phyloP scores from a whole-genome alignment of 2,888 invertebrate genomes.

The Xiphydria camelus region DNA sequence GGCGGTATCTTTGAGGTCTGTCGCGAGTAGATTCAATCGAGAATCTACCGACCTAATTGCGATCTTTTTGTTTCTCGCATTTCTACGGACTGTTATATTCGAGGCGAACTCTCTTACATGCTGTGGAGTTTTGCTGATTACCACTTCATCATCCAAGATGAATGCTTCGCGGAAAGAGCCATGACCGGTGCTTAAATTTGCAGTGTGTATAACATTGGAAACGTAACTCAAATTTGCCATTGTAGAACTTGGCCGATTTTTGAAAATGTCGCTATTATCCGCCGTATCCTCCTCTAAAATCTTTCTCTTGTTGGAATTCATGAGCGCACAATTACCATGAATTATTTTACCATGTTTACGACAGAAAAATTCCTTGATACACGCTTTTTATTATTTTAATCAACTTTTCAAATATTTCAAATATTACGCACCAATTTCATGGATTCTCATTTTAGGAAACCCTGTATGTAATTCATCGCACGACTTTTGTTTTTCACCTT shows the following conservation, averaged over 20 bases:
- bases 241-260: conserved; percentile 36
- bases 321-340: too few species aligned
- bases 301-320: too few species aligned
- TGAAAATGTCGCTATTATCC: neutral
- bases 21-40: neutral
- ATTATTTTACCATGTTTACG: too few species aligned
- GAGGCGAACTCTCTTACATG: neutral
- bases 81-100: neutral
- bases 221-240: conserved; percentile 44
- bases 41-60: neutral
- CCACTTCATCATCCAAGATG: conserved; percentile 3
- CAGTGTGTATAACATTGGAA: conserved; percentile 32
- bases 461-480: too few species aligned
- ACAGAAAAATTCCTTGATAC: too few species aligned
- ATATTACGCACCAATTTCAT: too few species aligned
- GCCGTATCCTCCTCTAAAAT: too few species aligned
- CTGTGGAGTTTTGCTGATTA: conserved; percentile 1
- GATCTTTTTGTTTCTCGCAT: neutral
- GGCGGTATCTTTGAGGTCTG: neutral
- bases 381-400: too few species aligned
- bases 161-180: conserved; percentile 20
- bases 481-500: too few species aligned
- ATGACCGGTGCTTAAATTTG: conserved; percentile 17
- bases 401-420: too few species aligned
- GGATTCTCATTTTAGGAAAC: too few species aligned